Base-by-base conservation (phyloP, 2,888 invertebrate genomes). In the Ptychoptera albimana region DNA sequence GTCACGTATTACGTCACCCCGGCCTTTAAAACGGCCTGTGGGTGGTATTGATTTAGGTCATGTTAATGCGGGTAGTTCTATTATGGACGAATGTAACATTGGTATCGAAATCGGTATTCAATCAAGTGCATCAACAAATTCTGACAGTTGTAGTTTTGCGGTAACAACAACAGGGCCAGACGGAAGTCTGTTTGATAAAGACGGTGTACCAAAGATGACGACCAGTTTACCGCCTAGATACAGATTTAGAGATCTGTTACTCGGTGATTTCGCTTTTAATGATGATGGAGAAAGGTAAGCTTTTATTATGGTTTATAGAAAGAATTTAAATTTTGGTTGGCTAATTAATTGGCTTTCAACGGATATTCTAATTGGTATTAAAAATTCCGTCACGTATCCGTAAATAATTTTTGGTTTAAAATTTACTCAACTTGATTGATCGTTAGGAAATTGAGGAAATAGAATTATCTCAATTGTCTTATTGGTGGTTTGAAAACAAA, bases 261-360 rank as follows among this genome's bases (percentile, higher is more conserved):
- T 81, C 54, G 83, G 83, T 39, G 84, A 84, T 63, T 80, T 78
- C 59, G 77, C 79, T 12, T 78, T 79, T 63, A 78, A 76, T 57
- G 82, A 82, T 58, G 80, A 81, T 55, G 81, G 81, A 39, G 81
- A 82, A 72, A 79, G 83, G 84, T 83, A 62, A 70, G 70, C 23
- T 23, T 23, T 23, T 23, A 23, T 23, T 23, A 23, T 23, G 3
- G 23, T 23, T 23, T 5, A 5, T 23, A 5, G 23, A 23, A 23
- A 5, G 7, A 5, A 5, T 5, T 23, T 23, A 7, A 23, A 23
- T 23, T 23, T 23, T 23, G 23, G n/a, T n/a, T n/a, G n/a, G n/a
- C 7, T 23, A 23, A 23, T 23, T 23, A 23, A 23, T 23, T 23
- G 23, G 23, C 7, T 23, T 23, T 23, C 23, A 5, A 7, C 23